Conservation (phyloP, 1,140 invertebrate genomes). For the Drosophila aff. region DNA sequence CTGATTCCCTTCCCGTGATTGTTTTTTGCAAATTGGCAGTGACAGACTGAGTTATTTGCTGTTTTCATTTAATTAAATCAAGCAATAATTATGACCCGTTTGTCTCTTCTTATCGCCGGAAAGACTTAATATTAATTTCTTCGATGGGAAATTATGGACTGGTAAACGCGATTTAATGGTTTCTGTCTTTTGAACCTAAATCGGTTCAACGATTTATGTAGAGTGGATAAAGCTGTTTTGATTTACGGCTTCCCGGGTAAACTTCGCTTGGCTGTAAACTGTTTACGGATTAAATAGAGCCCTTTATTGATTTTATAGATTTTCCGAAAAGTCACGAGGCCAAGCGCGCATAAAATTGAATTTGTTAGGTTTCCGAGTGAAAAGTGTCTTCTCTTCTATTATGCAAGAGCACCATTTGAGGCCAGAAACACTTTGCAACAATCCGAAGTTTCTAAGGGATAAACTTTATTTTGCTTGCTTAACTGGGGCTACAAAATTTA, state of each 20-base stretch:
- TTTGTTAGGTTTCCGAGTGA: constrained; percentile 37
- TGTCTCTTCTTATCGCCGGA: constrained; percentile 20
- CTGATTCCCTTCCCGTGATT: background rate
- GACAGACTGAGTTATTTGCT: constrained; percentile 36
- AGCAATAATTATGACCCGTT: constrained; percentile 42
- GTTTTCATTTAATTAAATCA: constrained; percentile 53
- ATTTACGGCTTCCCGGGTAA: constrained; percentile 57
- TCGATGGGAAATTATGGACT: constrained; percentile 35
- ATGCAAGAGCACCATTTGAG: too few species aligned
- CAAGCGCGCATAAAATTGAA: constrained; percentile 70
- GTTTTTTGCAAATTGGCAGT: constrained; percentile 29
- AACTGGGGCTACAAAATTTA: background rate
- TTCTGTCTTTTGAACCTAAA: constrained; percentile 20
- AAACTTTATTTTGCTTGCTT: background rate
- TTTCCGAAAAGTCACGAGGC: background rate
- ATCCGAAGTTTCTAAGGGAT: background rate
- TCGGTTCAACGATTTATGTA: constrained; percentile 44
- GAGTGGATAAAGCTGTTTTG: constrained; percentile 61
- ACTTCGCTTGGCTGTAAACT: constrained; percentile 12
- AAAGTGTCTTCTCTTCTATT: constrained; percentile 9
- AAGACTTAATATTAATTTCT: constrained; percentile 23
- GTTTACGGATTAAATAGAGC: constrained; percentile 4
- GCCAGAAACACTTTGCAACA: background rate
- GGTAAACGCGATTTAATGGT: constrained; percentile 31
- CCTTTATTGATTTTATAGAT: background rate